These are phyloP conservation scores for Metopia argyrocephala DNA, from an alignment of 2,888 invertebrate genomes.

Conservation along the genomic window DNA sequence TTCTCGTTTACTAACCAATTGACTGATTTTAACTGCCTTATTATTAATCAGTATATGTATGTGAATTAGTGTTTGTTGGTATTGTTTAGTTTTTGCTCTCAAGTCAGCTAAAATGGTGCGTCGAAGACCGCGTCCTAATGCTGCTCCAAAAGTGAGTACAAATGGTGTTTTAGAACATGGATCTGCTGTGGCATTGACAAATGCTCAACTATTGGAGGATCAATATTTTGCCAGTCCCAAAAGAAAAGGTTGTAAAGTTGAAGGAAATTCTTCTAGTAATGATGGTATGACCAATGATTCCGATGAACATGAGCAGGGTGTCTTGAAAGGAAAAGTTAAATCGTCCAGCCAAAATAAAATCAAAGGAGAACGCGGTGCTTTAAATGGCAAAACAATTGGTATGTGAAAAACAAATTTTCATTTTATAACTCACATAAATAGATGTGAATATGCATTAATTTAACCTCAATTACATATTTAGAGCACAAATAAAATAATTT, in stretches of 20 bases:
- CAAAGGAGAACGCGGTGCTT: constrained; percentile 63
- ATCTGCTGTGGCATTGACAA: constrained; percentile 59
- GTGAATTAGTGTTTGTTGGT: background rate
- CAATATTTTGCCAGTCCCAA: constrained; percentile 78
- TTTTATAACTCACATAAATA: background rate
- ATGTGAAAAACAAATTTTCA: constrained; percentile 45
- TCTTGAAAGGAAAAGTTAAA: constrained; percentile 31
- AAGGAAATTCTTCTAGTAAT: constrained; percentile 57
- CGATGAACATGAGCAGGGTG: constrained; percentile 18
- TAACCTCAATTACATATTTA: constrained; percentile 26
- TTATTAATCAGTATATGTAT: constrained; percentile 8
- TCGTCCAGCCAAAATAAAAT: constrained; percentile 48
- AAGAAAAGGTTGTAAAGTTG: constrained; percentile 78
- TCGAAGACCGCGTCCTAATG: constrained; percentile 70
- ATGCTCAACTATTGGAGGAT: constrained; percentile 73
- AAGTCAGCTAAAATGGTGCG: constrained; percentile 70
- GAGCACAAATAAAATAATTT: no score
- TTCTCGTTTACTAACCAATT: constrained; percentile 13
- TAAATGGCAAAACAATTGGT: constrained; percentile 71
- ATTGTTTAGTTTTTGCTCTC: background rate
- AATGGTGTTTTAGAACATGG: constrained; percentile 42
- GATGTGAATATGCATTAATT: background rate
- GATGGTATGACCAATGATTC: constrained; percentile 35
- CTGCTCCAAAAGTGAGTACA: constrained; percentile 62
- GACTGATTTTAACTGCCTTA: constrained; percentile 44